Evolutionary conservation across 1,140 invertebrate species (phyloP).

Genomic region (Yoshiicerus persimilis): DNA sequence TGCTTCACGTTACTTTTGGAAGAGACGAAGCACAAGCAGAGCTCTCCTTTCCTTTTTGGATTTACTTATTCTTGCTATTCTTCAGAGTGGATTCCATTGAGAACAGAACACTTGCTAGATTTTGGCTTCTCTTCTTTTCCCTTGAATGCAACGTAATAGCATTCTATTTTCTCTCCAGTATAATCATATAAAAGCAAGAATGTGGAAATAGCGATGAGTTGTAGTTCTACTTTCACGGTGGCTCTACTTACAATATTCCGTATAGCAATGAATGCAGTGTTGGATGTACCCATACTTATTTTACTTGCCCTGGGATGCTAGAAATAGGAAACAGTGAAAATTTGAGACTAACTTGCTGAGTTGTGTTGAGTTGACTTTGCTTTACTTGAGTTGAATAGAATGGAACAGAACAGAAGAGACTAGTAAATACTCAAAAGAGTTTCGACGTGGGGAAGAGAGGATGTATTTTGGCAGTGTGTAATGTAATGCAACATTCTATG

Average conservation of each 20-base stretch:
- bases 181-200: neutral
- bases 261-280: neutral
- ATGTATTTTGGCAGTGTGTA: too few relatives aligned
- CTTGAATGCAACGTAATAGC: neutral
- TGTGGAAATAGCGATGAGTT: neutral
- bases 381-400: neutral
- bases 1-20: neutral
- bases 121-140: neutral
- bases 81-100: constrained; percentile 16
- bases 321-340: neutral
- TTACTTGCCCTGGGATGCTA: neutral
- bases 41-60: neutral
- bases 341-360: neutral
- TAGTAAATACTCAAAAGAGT: neutral
- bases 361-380: neutral
- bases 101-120: constrained; percentile 22
- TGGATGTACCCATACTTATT: neutral
- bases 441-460: neutral
- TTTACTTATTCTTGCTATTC: constrained; percentile 17
- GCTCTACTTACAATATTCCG: neutral
- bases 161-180: neutral
- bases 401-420: neutral
- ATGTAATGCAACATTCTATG: too few relatives aligned
- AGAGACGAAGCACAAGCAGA: neutral
- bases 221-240: neutral